Evolutionary conservation across 2,888 invertebrate species (phyloP), one percentile per base, ranked within the genome.

Genomic region (Heterodera filipjevi): DNA sequence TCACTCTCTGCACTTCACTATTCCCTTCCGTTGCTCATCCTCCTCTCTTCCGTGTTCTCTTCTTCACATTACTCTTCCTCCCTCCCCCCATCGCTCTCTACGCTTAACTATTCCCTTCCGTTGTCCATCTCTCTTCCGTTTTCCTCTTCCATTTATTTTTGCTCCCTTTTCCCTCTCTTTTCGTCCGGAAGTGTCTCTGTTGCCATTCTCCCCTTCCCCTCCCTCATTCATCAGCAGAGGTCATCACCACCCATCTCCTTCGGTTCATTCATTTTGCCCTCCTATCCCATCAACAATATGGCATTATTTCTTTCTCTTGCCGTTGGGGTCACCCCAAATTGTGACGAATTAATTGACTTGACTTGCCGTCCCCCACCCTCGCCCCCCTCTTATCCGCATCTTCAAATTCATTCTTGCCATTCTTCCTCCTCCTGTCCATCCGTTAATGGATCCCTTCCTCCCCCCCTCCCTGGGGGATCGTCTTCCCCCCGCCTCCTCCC

Each of bases 341-440:
- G 59, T 68, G 32, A 35, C 68, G 68, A 68, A 68, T 68, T 68
- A 68, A 68, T 68, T 68, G 68, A 68, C 68, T 68, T 27, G 32
- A n/a, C n/a, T n/a, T 27, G 27, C 66, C 66, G 5, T 22, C 66
- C 66, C 30, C 53, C 22, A 5, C 53, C 53, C 10, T 19, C 53
- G n/a, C n/a, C n/a, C 53, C 53, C 53, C 19, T 53, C 59, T 59
- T 27, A 59, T 59, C 8, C 27, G 59, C 59, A 59, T 59, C 59
- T 27, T 53, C 53, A 53, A 53, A 53, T n/a, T 59, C 59, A 6
- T n/a, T 59, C 59, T 59, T 27, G 19, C 59, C n/a, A 53, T 53
- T 53, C 53, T 53, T 39, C 39, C 53, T 39, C 39, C 53, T 53
- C 19, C 53, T 5, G 59, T 59, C 10, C 59, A 59, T 5, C 59